phyloP scores from a whole-genome alignment of 2,113 vertebrate species.

The Corythaeola cristata region DNA sequence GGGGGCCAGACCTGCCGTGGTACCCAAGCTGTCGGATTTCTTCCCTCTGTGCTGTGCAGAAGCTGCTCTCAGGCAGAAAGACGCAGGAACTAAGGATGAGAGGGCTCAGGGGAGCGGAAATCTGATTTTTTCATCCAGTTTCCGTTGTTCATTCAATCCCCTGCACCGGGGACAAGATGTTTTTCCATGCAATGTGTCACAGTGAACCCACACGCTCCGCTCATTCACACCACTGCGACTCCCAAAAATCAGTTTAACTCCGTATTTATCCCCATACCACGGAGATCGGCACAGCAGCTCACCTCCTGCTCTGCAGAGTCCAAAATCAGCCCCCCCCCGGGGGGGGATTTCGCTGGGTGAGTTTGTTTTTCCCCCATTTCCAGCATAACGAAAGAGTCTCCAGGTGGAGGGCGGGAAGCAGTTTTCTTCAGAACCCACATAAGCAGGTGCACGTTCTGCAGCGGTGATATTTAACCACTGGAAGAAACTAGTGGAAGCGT shows the following conservation, averaged over 20 bases:
- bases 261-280: not conserved
- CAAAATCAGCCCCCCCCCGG: rapidly evolving
- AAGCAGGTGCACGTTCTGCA: not conserved
- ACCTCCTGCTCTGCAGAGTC: not conserved
- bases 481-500: not conserved
- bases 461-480: not conserved
- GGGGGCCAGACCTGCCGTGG: rapidly evolving
- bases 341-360: not conserved
- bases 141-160: not conserved
- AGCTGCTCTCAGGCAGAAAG: not conserved
- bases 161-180: not conserved
- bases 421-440: rapidly evolving
- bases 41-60: not conserved
- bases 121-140: not conserved
- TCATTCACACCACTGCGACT: rapidly evolving
- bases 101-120: not conserved
- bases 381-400: not conserved
- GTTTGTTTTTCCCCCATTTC: not conserved
- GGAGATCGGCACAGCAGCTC: not conserved
- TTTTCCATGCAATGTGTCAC: not conserved
- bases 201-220: rapidly evolving
- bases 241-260: not conserved
- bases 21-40: not conserved
- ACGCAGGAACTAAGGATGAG: rapidly evolving
- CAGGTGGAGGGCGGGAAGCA: not conserved